Evolutionary conservation across 1,140 invertebrate species (phyloP).

Genomic region (Drosophila quadrilineata): DNA sequence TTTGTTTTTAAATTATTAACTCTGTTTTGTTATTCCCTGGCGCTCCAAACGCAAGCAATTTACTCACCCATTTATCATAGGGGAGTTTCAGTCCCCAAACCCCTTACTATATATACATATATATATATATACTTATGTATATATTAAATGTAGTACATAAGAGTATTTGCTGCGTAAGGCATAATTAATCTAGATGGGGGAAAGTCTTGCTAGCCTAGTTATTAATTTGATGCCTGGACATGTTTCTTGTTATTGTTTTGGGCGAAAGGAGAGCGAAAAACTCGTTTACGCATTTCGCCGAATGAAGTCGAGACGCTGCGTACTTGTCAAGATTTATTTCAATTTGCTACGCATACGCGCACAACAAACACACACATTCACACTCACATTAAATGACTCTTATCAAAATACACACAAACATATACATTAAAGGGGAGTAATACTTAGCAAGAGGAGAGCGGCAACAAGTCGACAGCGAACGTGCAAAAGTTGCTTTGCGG

Average conservation of each 20-base stretch:
- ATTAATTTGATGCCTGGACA: constrained; percentile 38
- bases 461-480: constrained; percentile 45
- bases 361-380: constrained; percentile 21
- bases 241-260: background rate
- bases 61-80: constrained; percentile 33
- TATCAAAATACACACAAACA: constrained; percentile 39
- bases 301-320: constrained; percentile 35
- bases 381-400: constrained; percentile 38
- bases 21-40: constrained; percentile 19
- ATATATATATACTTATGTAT: no score
- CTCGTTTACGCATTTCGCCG: constrained; percentile 22
- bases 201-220: constrained; percentile 39
- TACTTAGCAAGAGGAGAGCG: constrained; percentile 3
- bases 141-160: no score
- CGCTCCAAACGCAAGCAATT: constrained; percentile 19
- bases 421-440: no score
- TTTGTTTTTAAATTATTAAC: constrained; percentile 56
- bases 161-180: background rate
- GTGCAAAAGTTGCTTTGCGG: constrained; percentile 40
- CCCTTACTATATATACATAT: no score
- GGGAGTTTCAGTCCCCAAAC: background rate
- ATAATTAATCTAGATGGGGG: constrained; percentile 46
- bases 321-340: constrained; percentile 64
- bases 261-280: constrained; percentile 10
- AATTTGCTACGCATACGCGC: constrained; percentile 46